Evolutionary conservation across 2,113 vertebrate genomes (phyloP).

Genomic region (Ciconia maguari): DNA sequence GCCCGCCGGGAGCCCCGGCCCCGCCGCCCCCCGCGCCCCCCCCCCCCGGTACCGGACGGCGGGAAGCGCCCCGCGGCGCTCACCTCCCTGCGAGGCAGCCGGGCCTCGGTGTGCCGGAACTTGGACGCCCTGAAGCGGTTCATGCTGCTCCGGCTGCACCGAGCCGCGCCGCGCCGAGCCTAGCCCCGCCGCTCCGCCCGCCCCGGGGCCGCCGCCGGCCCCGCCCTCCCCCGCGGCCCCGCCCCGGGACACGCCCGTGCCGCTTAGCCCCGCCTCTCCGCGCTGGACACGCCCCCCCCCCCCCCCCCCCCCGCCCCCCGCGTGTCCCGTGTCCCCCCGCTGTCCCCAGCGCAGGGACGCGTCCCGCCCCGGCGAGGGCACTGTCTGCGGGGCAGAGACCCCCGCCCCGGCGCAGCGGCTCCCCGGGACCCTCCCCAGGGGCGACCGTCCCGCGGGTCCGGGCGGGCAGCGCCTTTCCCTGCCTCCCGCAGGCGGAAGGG

Average conservation of each 20-base stretch:
- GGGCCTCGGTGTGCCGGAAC: conserved; percentile 88
- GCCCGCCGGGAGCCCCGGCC: neutral
- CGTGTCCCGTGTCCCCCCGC: neutral
- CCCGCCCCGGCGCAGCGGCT: neutral
- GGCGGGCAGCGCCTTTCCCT: neutral
- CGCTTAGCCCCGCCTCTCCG: neutral
- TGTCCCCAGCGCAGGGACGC: neutral
- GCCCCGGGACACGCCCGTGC: neutral
- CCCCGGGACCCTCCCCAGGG: neutral
- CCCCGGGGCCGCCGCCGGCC: neutral
- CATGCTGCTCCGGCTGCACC: conserved; percentile 69
- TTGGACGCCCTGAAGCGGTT: conserved; percentile 92
- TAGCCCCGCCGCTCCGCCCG: neutral
- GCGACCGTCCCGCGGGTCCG: neutral
- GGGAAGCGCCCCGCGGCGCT: neutral
- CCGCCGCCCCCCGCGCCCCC: neutral
- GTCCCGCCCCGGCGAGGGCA: neutral
- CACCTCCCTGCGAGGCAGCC: conserved; percentile 79
- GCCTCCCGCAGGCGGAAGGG: neutral
- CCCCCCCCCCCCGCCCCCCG: neutral
- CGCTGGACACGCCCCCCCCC: neutral
- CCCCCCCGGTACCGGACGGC: neutral
- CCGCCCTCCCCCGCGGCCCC: neutral
- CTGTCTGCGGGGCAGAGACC: neutral
- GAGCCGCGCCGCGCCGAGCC: neutral